A percentile compares a stretch with the other conserved stretches of the same genome.
Conservation (phyloP, 1,140 invertebrate species). For the Apis dorsata region DNA sequence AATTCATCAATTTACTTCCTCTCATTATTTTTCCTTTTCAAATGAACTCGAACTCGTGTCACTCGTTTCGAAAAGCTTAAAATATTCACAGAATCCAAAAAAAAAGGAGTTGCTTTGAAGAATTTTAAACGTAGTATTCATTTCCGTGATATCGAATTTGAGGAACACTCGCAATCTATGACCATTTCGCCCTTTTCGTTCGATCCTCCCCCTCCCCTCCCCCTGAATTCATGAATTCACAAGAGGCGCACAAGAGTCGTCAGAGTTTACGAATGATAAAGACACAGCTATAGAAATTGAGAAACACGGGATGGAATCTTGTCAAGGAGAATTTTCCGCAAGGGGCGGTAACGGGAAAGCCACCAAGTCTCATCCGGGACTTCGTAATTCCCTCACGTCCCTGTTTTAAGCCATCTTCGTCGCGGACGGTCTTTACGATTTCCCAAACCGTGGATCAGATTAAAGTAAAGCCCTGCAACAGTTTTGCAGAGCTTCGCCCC, state of each 20-base stretch:
- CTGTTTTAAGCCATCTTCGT: slow-evolving; percentile 61
- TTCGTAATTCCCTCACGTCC: slow-evolving; percentile 63
- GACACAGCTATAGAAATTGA: slow-evolving; percentile 48
- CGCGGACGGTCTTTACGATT: slow-evolving; percentile 60
- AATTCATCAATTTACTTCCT: too few species aligned
- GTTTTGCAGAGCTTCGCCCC: slow-evolving; percentile 43
- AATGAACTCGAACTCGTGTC: too few species aligned
- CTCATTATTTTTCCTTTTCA: too few species aligned
- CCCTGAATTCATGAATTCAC: not conserved
- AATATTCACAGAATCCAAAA: too few species aligned
- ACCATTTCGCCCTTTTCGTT: too few species aligned
- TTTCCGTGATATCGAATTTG: too few species aligned
- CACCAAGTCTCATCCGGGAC: slow-evolving; percentile 43
- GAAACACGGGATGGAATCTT: slow-evolving; percentile 58
- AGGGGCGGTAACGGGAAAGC: slow-evolving; percentile 51
- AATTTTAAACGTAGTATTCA: too few species aligned
- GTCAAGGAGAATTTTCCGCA: slow-evolving; percentile 55
- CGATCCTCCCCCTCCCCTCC: not conserved
- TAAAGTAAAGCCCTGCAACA: slow-evolving; percentile 59
- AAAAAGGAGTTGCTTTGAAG: too few species aligned
- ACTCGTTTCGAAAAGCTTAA: too few species aligned
- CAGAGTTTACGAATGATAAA: slow-evolving; percentile 50
- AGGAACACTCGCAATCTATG: too few species aligned
- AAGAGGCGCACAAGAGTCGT: not conserved
- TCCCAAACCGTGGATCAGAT: slow-evolving; percentile 57